A percentile compares a stretch with the other conserved stretches of the same genome.
These are phyloP conservation scores for Cettia cetti DNA, from an alignment of 2,113 vertebrate species.

Conservation along the genomic window DNA sequence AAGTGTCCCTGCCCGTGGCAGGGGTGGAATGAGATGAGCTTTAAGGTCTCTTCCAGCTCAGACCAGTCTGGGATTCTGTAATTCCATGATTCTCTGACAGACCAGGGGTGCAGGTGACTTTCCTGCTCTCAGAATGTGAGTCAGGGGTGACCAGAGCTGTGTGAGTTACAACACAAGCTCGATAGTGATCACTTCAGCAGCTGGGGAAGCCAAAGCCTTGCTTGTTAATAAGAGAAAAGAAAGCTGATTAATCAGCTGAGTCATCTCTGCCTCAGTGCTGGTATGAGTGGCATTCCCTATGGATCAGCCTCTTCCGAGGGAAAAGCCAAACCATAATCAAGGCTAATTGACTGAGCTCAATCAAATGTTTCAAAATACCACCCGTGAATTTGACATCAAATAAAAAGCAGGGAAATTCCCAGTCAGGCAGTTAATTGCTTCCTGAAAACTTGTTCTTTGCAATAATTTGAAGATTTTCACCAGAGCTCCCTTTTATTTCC, in stretches of 20 bases:
- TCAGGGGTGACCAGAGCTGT: not conserved
- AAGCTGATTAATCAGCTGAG: slow-evolving; percentile 31
- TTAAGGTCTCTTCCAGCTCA: not conserved
- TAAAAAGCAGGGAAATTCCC: not conserved
- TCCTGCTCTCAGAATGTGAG: not conserved
- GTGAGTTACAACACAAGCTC: not conserved
- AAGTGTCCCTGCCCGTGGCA: not conserved
- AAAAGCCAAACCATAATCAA: not conserved
- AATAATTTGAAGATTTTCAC: not conserved
- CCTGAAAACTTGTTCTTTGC: not conserved
- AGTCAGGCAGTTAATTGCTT: not conserved
- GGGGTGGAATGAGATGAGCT: not conserved
- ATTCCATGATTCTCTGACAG: not conserved
- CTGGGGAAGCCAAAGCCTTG: not conserved
- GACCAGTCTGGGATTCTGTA: not conserved
- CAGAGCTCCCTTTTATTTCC: not conserved
- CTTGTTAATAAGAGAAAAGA: not conserved
- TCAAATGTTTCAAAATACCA: slow-evolving; percentile 1
- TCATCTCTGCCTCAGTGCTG: not conserved
- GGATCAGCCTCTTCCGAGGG: not conserved
- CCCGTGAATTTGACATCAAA: not conserved
- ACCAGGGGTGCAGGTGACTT: not conserved
- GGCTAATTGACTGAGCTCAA: not conserved
- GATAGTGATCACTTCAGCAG: not conserved
- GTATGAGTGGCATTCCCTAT: slow-evolving; percentile 4